Percentiles rank a stretch among this genome's conserved stretches.
Evolutionary conservation across 2,113 vertebrate species (phyloP).

Genomic region (Ophthalmolycus amberensis): DNA sequence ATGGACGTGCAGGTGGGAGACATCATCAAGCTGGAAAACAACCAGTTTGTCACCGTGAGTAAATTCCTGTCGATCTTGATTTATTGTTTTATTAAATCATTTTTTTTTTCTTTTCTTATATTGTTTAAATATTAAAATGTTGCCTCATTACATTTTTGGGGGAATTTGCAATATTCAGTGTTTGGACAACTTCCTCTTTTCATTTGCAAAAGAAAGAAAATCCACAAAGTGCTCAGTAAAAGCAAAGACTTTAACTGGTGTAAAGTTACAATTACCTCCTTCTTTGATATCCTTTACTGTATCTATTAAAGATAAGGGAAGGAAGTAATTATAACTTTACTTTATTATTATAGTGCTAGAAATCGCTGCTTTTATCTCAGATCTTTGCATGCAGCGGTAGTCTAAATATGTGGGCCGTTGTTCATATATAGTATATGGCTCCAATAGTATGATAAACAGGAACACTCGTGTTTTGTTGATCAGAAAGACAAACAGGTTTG

Average conservation of each 20-base stretch:
- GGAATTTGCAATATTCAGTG: background rate
- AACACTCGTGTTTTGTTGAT: background rate
- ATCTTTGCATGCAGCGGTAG: background rate
- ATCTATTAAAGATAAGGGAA: too few species aligned
- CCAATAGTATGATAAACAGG: background rate
- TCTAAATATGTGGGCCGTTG: background rate
- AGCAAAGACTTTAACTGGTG: background rate
- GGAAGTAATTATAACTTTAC: too few species aligned
- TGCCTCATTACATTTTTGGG: background rate
- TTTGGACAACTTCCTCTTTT: background rate
- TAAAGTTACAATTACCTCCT: background rate
- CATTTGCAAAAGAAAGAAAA: background rate
- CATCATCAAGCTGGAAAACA: constrained; percentile 95
- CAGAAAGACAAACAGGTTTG: background rate
- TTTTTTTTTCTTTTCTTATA: background rate
- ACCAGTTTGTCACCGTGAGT: constrained; percentile 94
- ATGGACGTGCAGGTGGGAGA: constrained; percentile 96
- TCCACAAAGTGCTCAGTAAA: background rate
- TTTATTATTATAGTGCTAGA: too few species aligned
- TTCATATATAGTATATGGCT: background rate
- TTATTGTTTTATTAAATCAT: background rate
- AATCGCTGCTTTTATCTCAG: background rate
- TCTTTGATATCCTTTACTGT: background rate
- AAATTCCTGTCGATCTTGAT: background rate
- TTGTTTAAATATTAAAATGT: background rate